Evolutionary conservation across 2,797 vertebrate species (phyloP), one percentile per base, ranked within the genome.

Genomic region (Pseudochirops corinnae): DNA sequence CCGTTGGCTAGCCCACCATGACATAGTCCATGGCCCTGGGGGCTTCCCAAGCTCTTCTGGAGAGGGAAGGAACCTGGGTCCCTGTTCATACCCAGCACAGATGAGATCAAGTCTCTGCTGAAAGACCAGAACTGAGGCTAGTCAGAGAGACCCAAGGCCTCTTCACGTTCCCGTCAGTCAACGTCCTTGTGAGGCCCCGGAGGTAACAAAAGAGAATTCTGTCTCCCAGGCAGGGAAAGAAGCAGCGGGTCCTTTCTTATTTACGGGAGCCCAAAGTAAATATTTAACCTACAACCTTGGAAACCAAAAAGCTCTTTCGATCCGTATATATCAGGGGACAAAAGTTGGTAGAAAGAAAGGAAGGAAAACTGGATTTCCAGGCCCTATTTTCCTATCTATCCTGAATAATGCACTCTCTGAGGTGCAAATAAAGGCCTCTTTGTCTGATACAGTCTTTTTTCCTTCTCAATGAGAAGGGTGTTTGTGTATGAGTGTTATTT

Each of bases 241-340:
- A 91, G 90, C 90, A 91, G 90, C 21, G 53, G 90, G 90, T 91
- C 90, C 90, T 91, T 91, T 91, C 90, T 91, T 91, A 91, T 91
- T 91, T 91, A 91, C 55, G 52, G 90, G 90, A 91, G 90, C 90
- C 90, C 90, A 91, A 91, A 91, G 90, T 91, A 91, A 91, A 91
- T 91, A 91, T 91, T 91, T 91, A 91, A 91, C 90, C 90, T 91
- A 91, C 50, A 91, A 55, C 90, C 90, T 55, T 91, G 90, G 90
- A 91, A 91, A 91, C 53, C 50, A 91, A 91, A 52, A 91, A 53
- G 52, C 90, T 91, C 90, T 91, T 91, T 91, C n/a, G 90, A 91
- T 91, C 90, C 90, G 31, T 91, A 91, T 91, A n/a, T 55, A 91
- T 91, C 90, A 55, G 53, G 90, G 90, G 90, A 91, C 90, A 91